Base-by-base conservation (phyloP, 2,113 vertebrate genomes). In the Calcarius ornatus region DNA sequence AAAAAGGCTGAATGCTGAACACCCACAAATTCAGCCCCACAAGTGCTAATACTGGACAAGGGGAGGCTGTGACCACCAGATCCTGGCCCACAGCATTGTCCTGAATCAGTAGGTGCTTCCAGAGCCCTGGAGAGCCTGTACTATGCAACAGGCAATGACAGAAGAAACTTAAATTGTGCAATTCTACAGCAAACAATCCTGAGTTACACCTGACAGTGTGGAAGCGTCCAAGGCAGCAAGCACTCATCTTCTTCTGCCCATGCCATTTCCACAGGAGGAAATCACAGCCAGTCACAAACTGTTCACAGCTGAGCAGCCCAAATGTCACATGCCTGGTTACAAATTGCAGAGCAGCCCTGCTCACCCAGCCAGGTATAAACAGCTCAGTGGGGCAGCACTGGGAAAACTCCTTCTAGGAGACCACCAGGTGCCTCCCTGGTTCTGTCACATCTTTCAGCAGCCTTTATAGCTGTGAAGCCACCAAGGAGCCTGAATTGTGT, bases 251-350 rank as follows among this genome's bases (percentile, higher is more conserved):
- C 47, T 70, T 70, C 51, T 78, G 17, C 42, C 47, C 51, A 14
- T 63, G 45, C 50, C 42, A 31, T 40, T 51, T 83, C 70, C 5
- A 2, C 54, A 69, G n/a, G 21, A 47, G 12, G 28, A 43, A 71
- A 22, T 18, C 83, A 31, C 11, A 75, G 43, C 9, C 63, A 82
- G 66, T n/a, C 38, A 63, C 71, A 86, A 85, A 47, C 66, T 21
- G 33, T 18, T 53, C 43, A 65, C 38, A 85, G n/a, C 59, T 25
- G 33, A 88, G 50, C 42, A 81, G 50, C 50, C 42, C 56, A 86
- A 65, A 72, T 8, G n/a, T 47, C 5, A 0, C 40, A 33, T 3
- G 14, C 37, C 54, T 0, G 0, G 19, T 2, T 64, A 38, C n/a
- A 86, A 77, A 77, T 0, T 48, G 77, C 2, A 7, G 72, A 80